phyloP scores from a whole-genome alignment of 2,888 invertebrate species.

The Piscicola geometra region DNA sequence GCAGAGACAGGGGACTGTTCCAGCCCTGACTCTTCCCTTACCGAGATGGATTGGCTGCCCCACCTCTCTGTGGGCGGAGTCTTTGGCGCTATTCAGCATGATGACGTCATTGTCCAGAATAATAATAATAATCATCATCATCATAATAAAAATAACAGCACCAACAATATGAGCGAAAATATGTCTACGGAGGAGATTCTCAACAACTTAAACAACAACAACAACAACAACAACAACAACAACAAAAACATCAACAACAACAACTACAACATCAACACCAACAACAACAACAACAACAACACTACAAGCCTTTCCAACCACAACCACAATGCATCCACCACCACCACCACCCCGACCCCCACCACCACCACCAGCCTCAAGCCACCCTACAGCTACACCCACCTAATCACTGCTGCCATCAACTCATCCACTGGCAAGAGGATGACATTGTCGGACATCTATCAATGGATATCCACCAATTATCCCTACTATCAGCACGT shows the following conservation, averaged over 20 bases:
- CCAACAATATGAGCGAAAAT: too few relatives aligned
- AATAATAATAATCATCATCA: too few relatives aligned
- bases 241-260: constrained; percentile 10
- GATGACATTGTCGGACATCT: constrained; percentile 71
- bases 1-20: constrained; percentile 41
- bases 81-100: constrained; percentile 27
- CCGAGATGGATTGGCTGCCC: constrained; percentile 60
- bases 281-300: background rate
- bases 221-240: background rate
- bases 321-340: too few relatives aligned
- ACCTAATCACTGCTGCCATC: constrained; percentile 68
- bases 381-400: constrained; percentile 65
- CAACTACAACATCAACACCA: background rate
- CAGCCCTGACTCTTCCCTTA: constrained; percentile 58
- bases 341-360: constrained; percentile 57
- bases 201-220: constrained; percentile 8
- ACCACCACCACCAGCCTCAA: constrained; percentile 69
- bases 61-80: constrained; percentile 47
- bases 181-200: too few relatives aligned
- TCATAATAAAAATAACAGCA: too few relatives aligned
- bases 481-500: constrained; percentile 70
- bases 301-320: background rate
- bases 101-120: too few relatives aligned
- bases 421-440: constrained; percentile 65
- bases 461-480: constrained; percentile 69